Evolutionary conservation across 2,113 vertebrate species (phyloP).

Genomic region (Orycteropus afer): DNA sequence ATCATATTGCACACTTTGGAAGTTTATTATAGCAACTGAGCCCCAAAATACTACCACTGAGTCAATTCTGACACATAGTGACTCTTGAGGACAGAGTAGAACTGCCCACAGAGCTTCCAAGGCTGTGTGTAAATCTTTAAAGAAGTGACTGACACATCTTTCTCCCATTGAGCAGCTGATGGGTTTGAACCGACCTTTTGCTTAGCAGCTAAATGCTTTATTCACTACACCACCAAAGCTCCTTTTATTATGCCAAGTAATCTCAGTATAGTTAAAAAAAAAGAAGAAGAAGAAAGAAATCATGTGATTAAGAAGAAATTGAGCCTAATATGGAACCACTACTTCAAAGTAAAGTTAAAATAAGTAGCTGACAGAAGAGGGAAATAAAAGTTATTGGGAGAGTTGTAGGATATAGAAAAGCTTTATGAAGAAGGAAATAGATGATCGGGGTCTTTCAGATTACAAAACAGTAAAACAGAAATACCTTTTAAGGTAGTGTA

Average conservation of each 20-base stretch:
- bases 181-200: too few relatives aligned
- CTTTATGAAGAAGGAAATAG: not conserved
- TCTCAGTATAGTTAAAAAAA: not conserved
- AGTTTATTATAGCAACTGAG: too few relatives aligned
- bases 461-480: not conserved
- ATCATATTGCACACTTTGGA: not conserved
- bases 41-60: too few relatives aligned
- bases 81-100: too few relatives aligned
- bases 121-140: too few relatives aligned
- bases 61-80: too few relatives aligned
- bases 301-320: not conserved
- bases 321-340: not conserved
- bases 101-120: too few relatives aligned
- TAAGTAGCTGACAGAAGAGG: not conserved
- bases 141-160: too few relatives aligned
- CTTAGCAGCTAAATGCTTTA: too few relatives aligned
- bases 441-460: not conserved
- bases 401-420: not conserved
- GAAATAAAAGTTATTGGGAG: not conserved
- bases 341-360: not conserved
- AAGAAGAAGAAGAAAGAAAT: not conserved
- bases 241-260: too few relatives aligned
- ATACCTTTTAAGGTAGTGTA: not conserved
- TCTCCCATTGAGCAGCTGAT: too few relatives aligned
- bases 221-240: too few relatives aligned